Evolutionary conservation across 2,113 vertebrate species (phyloP), one percentile per base, ranked within the genome.

Genomic region (Myocastor coypus): DNA sequence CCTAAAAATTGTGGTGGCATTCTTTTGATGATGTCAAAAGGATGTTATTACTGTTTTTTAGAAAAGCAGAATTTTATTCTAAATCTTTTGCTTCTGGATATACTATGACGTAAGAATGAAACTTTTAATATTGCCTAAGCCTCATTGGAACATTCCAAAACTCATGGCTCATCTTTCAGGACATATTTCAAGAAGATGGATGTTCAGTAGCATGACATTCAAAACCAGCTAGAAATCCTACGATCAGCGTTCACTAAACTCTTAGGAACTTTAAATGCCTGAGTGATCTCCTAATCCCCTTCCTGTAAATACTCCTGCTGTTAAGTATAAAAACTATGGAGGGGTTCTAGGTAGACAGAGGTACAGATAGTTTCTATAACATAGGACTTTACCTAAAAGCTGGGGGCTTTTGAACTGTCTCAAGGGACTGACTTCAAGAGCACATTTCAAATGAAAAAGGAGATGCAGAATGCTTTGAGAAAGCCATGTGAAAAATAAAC

Each of bases 121-220:
- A 71, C 22, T 80, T 68, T 68, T 57, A 82, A 61, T 59, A 85
- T n/a, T 73, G 1, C 52, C 52, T 81, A 78, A 63, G 20, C 63
- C 42, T 94, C 71, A n/a, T 22, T 68, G 40, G 77, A 63, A 46
- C 32, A 57, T 12, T 50, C n/a, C 13, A 24, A 95, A 95, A 52
- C 69, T 52, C 10, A 30, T 26, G n/a, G 81, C 69, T 75, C 37
- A 68, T 52, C 13, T 89, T 84, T 85, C 17, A 55, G 71, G 52
- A 86, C 69, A 77, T 66, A 46, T 40, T 17, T 91, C 66, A 40
- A 73, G 22, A 83, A 91, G 64, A 85, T 75, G 34, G 6, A 68
- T 89, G 30, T 61, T 77, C 68, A 82, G 52, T 75, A 87, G 26
- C 37, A 87, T 84, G 68, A 86, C 61, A 86, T 82, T 86, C 28